Evolutionary conservation across 2,888 invertebrate species (phyloP).

Genomic region (Hyalella azteca): DNA sequence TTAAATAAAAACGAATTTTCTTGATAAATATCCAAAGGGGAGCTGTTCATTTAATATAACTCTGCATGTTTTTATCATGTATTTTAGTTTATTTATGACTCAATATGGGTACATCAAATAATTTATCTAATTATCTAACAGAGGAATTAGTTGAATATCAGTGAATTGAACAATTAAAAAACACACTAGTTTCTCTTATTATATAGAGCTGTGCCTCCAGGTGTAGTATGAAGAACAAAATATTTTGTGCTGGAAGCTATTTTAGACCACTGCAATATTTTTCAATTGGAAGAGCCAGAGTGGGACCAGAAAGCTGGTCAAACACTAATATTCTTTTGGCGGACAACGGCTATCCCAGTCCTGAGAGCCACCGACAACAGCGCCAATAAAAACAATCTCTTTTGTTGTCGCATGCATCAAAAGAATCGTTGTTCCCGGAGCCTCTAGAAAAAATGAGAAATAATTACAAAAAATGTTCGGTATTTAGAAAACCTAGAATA

Average conservation of each 20-base stretch:
- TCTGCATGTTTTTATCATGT: too few species aligned
- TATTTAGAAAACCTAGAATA: too few species aligned
- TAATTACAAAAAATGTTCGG: too few species aligned
- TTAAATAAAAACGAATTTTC: too few species aligned
- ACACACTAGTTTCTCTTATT: too few species aligned
- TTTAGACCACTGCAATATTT: background rate
- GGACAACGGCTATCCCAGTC: background rate
- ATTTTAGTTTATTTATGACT: too few species aligned
- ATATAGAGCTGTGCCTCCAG: too few species aligned
- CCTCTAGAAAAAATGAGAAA: background rate
- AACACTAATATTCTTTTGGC: conserved; percentile 18
- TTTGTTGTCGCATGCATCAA: conserved; percentile 21
- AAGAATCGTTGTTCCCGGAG: background rate
- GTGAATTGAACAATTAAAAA: too few species aligned
- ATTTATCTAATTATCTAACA: background rate
- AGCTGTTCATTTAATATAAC: too few species aligned
- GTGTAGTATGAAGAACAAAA: too few species aligned
- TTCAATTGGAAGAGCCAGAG: background rate
- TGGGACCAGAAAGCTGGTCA: background rate
- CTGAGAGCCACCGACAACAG: background rate
- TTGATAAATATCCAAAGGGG: too few species aligned
- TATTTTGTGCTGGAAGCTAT: too few species aligned
- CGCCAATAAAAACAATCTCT: background rate
- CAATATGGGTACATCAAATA: background rate
- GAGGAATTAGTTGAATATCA: background rate